Conservation (phyloP, 2,113 vertebrate genomes). For the Chlorocebus sabaeus region DNA sequence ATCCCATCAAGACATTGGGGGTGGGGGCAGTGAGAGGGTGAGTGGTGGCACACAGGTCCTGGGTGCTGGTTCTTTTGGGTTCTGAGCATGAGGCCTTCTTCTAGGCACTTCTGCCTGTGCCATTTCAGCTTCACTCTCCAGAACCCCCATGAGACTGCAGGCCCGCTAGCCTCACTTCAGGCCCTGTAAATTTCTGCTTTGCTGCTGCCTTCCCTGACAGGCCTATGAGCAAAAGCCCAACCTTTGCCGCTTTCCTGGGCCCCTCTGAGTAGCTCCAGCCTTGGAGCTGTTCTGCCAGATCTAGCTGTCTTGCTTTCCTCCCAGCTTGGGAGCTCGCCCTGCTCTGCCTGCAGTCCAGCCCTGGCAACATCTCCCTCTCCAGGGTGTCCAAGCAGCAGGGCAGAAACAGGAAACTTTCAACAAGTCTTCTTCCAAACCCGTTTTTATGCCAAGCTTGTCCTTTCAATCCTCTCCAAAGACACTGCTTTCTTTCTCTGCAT, state of each 20-base stretch:
- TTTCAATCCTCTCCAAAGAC: not conserved
- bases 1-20: not conserved
- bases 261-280: not conserved
- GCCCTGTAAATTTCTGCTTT: not conserved
- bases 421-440: not conserved
- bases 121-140: not conserved
- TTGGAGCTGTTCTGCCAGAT: not conserved
- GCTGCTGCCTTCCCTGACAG: not conserved
- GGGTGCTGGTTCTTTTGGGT: no score
- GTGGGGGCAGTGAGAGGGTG: not conserved
- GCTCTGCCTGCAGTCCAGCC: not conserved
- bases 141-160: not conserved
- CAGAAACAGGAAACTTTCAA: not conserved
- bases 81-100: not conserved
- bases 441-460: not conserved
- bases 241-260: not conserved
- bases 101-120: not conserved
- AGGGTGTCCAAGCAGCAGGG: no score
- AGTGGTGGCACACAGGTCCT: no score
- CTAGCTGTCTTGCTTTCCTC: not conserved
- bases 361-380: not conserved
- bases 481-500: not conserved
- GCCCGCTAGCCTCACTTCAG: not conserved
- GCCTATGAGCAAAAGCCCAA: not conserved
- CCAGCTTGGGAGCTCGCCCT: not conserved